These are phyloP conservation scores for Danio choprae DNA, from an alignment of 2,797 vertebrate genomes.

Conservation along the genomic window DNA sequence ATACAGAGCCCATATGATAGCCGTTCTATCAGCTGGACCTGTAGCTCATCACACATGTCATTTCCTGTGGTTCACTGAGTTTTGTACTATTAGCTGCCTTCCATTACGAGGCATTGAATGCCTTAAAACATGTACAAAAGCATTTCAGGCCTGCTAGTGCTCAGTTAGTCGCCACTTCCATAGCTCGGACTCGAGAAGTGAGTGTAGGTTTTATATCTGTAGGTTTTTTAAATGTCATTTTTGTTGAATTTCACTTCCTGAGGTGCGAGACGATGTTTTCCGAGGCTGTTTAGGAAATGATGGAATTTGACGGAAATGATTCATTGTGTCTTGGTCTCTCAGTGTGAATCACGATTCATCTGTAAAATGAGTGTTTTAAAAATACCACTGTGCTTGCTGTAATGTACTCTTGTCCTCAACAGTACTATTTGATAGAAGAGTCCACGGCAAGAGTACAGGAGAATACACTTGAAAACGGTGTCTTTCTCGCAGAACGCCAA, in stretches of 20 bases:
- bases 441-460: slow-evolving; percentile 37
- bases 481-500: slow-evolving; percentile 31
- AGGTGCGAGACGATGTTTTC: not conserved
- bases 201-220: not conserved
- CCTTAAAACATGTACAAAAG: slow-evolving; percentile 30
- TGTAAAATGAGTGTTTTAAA: slow-evolving; percentile 50
- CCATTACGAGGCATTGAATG: slow-evolving; percentile 12
- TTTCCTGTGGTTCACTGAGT: slow-evolving; percentile 8
- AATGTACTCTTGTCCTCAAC: slow-evolving; percentile 40
- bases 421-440: slow-evolving; percentile 37
- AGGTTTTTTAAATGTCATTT: not conserved
- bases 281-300: not conserved
- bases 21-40: not conserved
- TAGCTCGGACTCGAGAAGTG: not conserved
- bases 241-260: not conserved
- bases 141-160: slow-evolving; percentile 26
- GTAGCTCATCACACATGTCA: slow-evolving; percentile 5
- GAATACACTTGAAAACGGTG: slow-evolving; percentile 40
- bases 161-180: not conserved
- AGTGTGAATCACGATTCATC: slow-evolving; percentile 46
- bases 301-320: slow-evolving; percentile 44
- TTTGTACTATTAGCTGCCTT: slow-evolving; percentile 42
- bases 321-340: slow-evolving; percentile 55
- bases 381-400: slow-evolving; percentile 56
- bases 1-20: slow-evolving; percentile 1